Percentiles rank a stretch among this genome's conserved stretches.
Evolutionary conservation across 1,140 invertebrate species (phyloP).

Genomic region (Elymnias hypermnestra): DNA sequence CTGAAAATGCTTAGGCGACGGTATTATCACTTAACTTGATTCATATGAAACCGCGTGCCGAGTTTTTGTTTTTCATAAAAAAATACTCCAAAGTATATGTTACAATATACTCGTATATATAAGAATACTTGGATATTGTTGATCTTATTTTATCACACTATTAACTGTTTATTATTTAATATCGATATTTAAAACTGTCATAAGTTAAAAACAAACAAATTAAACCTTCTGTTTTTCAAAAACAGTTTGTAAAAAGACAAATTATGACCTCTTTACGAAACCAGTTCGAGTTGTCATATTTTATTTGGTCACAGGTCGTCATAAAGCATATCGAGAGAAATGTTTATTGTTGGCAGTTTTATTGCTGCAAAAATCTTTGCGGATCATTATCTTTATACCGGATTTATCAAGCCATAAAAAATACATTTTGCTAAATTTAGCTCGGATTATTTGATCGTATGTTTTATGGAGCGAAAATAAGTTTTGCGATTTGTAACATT

Average conservation of each 20-base stretch:
- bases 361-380: constrained; percentile 10
- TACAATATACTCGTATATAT: too few relatives aligned
- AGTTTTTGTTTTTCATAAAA: too few relatives aligned
- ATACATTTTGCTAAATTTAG: constrained; percentile 1
- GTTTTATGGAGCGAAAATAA: too few relatives aligned
- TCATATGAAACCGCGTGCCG: too few relatives aligned
- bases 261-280: constrained; percentile 8
- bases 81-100: too few relatives aligned
- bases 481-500: too few relatives aligned
- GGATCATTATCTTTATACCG: constrained; percentile 10
- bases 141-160: too few relatives aligned
- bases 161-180: too few relatives aligned
- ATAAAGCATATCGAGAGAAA: constrained; percentile 15
- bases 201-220: background rate
- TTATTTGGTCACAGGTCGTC: constrained; percentile 5
- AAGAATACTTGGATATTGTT: too few relatives aligned
- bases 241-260: background rate
- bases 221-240: background rate
- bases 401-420: constrained; percentile 3
- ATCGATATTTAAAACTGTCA: too few relatives aligned
- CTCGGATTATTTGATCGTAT: background rate
- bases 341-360: constrained; percentile 13
- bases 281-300: constrained; percentile 5
- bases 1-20: too few relatives aligned
- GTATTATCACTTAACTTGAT: too few relatives aligned